phyloP scores from a whole-genome alignment of 2,113 vertebrate species.

The Rutilus rutilus region DNA sequence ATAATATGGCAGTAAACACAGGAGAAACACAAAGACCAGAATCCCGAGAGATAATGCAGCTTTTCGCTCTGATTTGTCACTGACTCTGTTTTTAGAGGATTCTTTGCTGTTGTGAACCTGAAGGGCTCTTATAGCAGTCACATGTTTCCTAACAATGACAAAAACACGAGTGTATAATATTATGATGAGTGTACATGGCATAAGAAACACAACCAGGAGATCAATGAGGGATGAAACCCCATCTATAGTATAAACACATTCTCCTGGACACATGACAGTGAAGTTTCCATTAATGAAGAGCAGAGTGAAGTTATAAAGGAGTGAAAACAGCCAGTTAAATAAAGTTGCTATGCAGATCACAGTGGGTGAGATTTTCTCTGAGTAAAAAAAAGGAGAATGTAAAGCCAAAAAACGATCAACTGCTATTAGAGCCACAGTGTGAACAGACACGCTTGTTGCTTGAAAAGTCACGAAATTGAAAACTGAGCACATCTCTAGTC shows the following conservation, averaged over 20 bases:
- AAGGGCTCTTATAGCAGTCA: slow-evolving; percentile 61
- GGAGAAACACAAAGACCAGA: slow-evolving; percentile 46
- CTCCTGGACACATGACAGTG: slow-evolving; percentile 34
- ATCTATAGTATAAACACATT: neutral
- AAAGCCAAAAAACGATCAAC: slow-evolving; percentile 60
- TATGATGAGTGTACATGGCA: slow-evolving; percentile 55
- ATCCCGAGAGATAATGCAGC: neutral
- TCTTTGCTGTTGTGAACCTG: slow-evolving; percentile 15
- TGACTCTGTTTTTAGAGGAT: neutral
- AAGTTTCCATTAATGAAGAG: slow-evolving; percentile 24
- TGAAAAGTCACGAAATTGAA: neutral
- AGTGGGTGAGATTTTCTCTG: slow-evolving; percentile 40
- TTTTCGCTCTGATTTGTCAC: slow-evolving; percentile 47
- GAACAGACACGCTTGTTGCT: slow-evolving; percentile 42
- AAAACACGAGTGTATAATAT: slow-evolving; percentile 56
- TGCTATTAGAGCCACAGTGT: slow-evolving; percentile 58
- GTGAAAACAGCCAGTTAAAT: slow-evolving; percentile 28
- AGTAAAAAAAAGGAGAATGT: slow-evolving; percentile 50
- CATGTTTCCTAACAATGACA: slow-evolving; percentile 54
- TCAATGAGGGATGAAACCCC: slow-evolving; percentile 39
- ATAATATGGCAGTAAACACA: slow-evolving; percentile 59
- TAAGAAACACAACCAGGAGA: slow-evolving; percentile 51
- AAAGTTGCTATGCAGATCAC: slow-evolving; percentile 14
- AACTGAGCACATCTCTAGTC: slow-evolving; percentile 11
- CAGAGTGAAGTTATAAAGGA: slow-evolving; percentile 30